Base-by-base conservation (phyloP, 1,140 invertebrate species). In the Drosophila nannoptera region DNA sequence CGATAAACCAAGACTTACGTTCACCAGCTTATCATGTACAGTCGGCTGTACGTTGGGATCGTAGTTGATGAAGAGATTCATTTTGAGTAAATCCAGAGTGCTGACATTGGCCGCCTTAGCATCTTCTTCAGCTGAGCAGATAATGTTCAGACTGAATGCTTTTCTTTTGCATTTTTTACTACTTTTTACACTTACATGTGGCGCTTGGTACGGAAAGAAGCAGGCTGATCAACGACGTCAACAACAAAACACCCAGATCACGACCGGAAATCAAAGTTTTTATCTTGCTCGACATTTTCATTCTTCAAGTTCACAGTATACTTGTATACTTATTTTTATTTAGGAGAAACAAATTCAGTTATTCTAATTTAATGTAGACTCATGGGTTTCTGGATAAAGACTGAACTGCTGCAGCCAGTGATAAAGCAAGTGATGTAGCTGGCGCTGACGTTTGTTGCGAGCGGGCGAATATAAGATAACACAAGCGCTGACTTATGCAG, bases 21-120 rank as follows among this genome's bases (percentile, higher is more conserved):
- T 90, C 0, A 92, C 92, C 2, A 90, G 83, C 43, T 91, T 90
- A 59, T 89, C 90, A 65, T 92, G 90, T 68, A 92, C 90, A 0
- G 91, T 80, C 3, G 93, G 93, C 68, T 93, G 90, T 2, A 92
- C 90, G 72, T 92, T 91, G 88, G 92, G 93, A 80, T 94, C 93
- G 75, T 94, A 94, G 53, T 91, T 92, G 7, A 91, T 77, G 9
- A 94, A 90, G 1, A 94, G 78, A 77, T 92, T 91, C 52, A 91
- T 89, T 73, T 92, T 92, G 43, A 94, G 87, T 3, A 89, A 87
- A 82, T 94, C 93, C 14, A 91, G 91, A 74, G 90, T 90, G 9
- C 92, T 93, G 14, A 91, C 88, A 77, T 92, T 93, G 14, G 12
- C 48, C 0, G 32, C 9, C 31, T 46, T 52, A 11, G 45, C 48